A percentile compares a stretch with the other conserved stretches of the same genome.
phyloP scores from a whole-genome alignment of 2,797 vertebrate species.

The Acridotheres tristis region DNA sequence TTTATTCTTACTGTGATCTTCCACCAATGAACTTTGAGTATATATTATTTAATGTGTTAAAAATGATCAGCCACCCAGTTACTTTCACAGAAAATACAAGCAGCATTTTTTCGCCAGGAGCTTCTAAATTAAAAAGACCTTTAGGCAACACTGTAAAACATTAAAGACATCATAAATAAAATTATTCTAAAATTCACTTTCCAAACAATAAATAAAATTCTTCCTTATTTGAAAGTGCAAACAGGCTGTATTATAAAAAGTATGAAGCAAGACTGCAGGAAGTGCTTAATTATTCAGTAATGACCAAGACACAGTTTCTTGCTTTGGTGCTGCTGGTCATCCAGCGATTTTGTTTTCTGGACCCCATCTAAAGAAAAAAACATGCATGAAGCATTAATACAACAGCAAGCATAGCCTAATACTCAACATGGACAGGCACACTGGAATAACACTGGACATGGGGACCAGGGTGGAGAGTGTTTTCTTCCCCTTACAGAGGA shows the following conservation, averaged over 20 bases:
- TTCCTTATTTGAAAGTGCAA: conserved; percentile 56
- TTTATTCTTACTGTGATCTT: neutral
- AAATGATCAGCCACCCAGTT: conserved; percentile 8
- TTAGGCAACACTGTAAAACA: conserved; percentile 33
- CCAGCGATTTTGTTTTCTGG: conserved; percentile 38
- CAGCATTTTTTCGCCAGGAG: conserved; percentile 11
- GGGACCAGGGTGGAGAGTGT: neutral
- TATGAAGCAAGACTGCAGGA: neutral
- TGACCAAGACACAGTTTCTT: conserved; percentile 75
- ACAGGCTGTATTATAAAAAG: conserved; percentile 60
- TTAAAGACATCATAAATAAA: conserved; percentile 63
- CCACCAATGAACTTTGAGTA: neutral
- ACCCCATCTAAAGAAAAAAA: conserved; percentile 66
- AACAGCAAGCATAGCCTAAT: neutral
- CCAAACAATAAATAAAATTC: conserved; percentile 63
- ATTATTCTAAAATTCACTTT: conserved; percentile 51
- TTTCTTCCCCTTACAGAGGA: neutral
- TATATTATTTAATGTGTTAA: neutral
- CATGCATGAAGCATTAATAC: neutral
- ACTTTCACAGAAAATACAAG: conserved; percentile 49
- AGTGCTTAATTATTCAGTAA: conserved; percentile 36
- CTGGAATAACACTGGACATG: neutral
- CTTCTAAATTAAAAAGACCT: conserved; percentile 32
- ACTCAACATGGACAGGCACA: neutral
- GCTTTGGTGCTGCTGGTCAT: conserved; percentile 66